Evolutionary conservation across 2,888 invertebrate genomes (phyloP).

Genomic region (Meghimatium bilineatum): DNA sequence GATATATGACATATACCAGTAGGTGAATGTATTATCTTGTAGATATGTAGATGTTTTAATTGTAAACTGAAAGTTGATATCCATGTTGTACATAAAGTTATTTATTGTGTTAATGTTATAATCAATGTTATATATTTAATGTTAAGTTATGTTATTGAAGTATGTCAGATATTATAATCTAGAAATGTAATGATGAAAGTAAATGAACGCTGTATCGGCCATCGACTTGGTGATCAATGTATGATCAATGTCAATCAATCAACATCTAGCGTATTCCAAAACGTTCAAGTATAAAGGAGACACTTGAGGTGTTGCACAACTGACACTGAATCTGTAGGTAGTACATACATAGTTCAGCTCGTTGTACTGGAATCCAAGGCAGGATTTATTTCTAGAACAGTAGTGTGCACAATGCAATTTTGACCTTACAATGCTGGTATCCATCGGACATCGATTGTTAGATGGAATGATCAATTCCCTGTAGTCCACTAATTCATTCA

Average conservation of each 20-base stretch:
- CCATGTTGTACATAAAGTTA: too few relatives aligned
- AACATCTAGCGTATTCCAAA: constrained; percentile 2
- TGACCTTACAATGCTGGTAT: neutral
- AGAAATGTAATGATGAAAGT: too few relatives aligned
- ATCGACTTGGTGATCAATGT: too few relatives aligned
- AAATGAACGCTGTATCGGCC: too few relatives aligned
- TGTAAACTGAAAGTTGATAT: neutral
- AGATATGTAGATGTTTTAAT: too few relatives aligned
- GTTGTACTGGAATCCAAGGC: constrained; percentile 4
- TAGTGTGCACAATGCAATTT: neutral
- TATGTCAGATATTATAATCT: too few relatives aligned
- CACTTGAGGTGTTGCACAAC: neutral
- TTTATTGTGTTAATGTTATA: too few relatives aligned
- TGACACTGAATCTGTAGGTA: neutral
- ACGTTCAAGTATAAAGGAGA: neutral
- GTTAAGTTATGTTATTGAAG: too few relatives aligned
- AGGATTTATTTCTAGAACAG: neutral
- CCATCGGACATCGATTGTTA: neutral
- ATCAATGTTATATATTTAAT: too few relatives aligned
- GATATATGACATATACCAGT: too few relatives aligned
- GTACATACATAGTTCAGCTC: neutral
- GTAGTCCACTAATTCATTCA: neutral
- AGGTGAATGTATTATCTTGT: too few relatives aligned
- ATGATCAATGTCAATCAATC: neutral
- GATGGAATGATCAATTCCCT: neutral